These are phyloP conservation scores for Medauroidea extradentata DNA, from an alignment of 1,140 invertebrate species.

Conservation along the genomic window DNA sequence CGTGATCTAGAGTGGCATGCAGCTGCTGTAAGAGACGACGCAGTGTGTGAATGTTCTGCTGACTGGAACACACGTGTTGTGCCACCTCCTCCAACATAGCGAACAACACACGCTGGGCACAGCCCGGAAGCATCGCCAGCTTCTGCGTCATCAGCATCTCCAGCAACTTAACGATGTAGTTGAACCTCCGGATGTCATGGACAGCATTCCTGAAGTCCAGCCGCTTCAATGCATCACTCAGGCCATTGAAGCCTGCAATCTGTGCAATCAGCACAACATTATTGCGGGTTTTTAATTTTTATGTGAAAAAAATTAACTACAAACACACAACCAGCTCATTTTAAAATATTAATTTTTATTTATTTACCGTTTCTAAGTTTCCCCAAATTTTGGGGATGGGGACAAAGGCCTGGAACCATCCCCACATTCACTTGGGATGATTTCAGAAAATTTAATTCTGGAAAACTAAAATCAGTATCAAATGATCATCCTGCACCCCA, in stretches of 20 bases:
- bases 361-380: neutral
- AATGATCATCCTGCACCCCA: too few species aligned
- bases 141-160: conserved; percentile 83
- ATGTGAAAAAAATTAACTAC: neutral
- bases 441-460: too few species aligned
- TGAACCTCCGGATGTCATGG: conserved; percentile 88
- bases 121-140: conserved; percentile 80
- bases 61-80: conserved; percentile 77
- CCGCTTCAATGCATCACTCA: conserved; percentile 90
- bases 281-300: neutral
- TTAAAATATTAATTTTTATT: neutral
- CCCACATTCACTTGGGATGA: too few species aligned
- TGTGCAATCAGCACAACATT: conserved; percentile 38
- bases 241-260: conserved; percentile 91
- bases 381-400: too few species aligned
- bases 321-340: too few species aligned
- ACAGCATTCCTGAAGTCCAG: conserved; percentile 93
- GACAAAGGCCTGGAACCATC: too few species aligned
- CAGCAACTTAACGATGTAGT: conserved; percentile 92
- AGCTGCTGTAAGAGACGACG: conserved; percentile 72
- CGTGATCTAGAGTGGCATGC: conserved; percentile 60
- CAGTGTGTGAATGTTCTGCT: conserved; percentile 82
- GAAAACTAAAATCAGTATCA: too few species aligned
- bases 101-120: conserved; percentile 88
- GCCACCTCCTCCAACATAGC: conserved; percentile 93